Evolutionary conservation across 2,797 vertebrate genomes (phyloP), one percentile per base, ranked within the genome.

Genomic region (Borostomias antarcticus): DNA sequence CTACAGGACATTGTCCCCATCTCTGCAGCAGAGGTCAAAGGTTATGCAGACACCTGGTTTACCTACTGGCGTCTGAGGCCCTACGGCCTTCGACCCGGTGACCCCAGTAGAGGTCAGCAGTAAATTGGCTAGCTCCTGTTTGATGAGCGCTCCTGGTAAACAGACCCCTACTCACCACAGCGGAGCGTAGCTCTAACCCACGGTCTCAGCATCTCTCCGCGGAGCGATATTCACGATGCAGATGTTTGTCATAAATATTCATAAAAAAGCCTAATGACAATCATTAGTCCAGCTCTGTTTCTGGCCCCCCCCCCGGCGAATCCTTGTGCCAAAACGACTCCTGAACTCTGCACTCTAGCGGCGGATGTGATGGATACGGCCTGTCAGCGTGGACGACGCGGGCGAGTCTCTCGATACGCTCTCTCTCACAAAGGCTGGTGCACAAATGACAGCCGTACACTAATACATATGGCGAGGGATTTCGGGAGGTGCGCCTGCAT

Each of bases 241-340:
- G 84, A 86, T 89, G 80, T 85, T 82, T 72, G 74, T 80, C 85
- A 90, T 89, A 78, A 86, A 90, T 91, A 88, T 89, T 87, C 85
- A 90, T 89, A 84, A 80, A 68, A 62, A 74, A 48, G 64, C 62
- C 73, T 89, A 86, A 90, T 85, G 76, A 78, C 76, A 70, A 85
- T 86, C 82, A 88, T 87, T 81, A 80, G 79, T 89, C 81, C 72
- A 45, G 76, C 74, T 82, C 74, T 28, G 72, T 52, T 74, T 60
- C 89, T 91, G 86, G 74, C 88, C 85, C 40, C 56, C 73, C 62
- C 32, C 75, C 74, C 29, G 56, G 8, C 76, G 75, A 58, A 74
- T 72, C 73, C 78, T 0, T 11, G 63, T 87, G 83, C 75, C 85
- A 88, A 86, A 72, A 35, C 15, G 29, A 62, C 76, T 81, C 64